Evolutionary conservation across 2,888 invertebrate species (phyloP), one percentile per base, ranked within the genome.

Genomic region (Hirtodrosophila alboralis): DNA sequence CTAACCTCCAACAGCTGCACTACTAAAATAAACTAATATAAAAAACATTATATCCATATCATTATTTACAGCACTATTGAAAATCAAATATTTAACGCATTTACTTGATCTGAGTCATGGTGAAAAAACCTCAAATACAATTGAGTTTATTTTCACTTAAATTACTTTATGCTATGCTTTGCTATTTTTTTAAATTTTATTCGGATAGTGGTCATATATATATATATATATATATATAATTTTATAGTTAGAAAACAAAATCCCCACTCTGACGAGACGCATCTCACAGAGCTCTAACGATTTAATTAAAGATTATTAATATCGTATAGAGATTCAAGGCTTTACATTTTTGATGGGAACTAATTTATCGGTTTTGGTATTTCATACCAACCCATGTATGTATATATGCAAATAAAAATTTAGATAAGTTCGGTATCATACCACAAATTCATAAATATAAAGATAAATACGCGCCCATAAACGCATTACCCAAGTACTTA

Each of bases 71-170:
- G 18, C 52, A 34, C 33, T 40, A 57, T 43, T 37, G 54, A 21
- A 38, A 47, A n/a, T n/a, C n/a, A n/a, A n/a, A 28, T 18, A 21
- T 33, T 4, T 34, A 59, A 56, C 49, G 64, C 67, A 58, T 70
- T 73, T 75, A 79, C 66, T 88, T 75, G 71, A 75, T 81, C 63
- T 81, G 71, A 76, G 60, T 64, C 56, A 37, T 43, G 44, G 44
- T 41, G 30, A 9, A 30, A 53, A 36, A 67, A 45, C 28, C 62
- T 68, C 54, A 62, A 30, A 6, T 61, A 52, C 4, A 44, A 52
- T 33, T 56, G 56, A 68, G 69, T 16, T 37, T 30, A 2, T 28
- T 18, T 37, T n/a, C 5, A 18, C 38, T n/a, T n/a, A 18, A 26
- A 40, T 1, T 40, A 33, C 8, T 33, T 10, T n/a, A n/a, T n/a